phyloP scores from a whole-genome alignment of 1,140 invertebrate genomes.

The Drosophila oshimai region DNA sequence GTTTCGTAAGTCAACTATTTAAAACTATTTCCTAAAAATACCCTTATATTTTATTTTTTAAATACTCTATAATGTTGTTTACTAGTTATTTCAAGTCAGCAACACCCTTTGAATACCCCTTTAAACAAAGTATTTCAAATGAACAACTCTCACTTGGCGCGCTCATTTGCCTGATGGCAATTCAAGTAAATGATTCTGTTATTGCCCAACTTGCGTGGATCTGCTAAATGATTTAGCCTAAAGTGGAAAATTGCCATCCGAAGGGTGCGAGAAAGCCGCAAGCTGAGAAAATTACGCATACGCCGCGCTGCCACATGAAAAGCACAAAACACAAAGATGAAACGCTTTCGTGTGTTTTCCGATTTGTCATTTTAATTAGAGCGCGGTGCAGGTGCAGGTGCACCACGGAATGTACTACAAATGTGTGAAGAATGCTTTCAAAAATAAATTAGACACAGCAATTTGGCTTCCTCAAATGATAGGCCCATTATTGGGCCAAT shows the following conservation, averaged over 20 bases:
- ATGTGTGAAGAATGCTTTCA: not conserved
- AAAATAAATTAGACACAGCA: constrained; percentile 15
- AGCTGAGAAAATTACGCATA: constrained; percentile 42
- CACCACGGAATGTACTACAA: not conserved
- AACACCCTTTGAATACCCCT: too few species aligned
- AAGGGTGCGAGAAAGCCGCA: constrained; percentile 28
- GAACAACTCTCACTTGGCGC: not conserved
- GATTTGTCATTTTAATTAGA: constrained; percentile 57
- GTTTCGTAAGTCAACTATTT: too few species aligned
- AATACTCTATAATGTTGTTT: too few species aligned
- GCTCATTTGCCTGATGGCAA: too few species aligned
- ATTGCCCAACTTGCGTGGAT: constrained; percentile 11
- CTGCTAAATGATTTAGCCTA: not conserved
- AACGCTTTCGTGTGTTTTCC: constrained; percentile 23
- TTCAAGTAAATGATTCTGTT: constrained; percentile 42
- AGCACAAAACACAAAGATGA: constrained; percentile 10
- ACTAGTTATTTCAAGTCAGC: too few species aligned
- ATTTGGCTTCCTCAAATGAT: constrained; percentile 21
- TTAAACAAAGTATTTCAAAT: constrained; percentile 5
- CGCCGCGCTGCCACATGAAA: constrained; percentile 8
- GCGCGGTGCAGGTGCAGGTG: constrained; percentile 26
- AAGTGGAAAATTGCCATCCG: constrained; percentile 43
- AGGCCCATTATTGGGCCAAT: constrained; percentile 26
- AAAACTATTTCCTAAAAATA: too few species aligned
- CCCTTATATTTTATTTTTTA: too few species aligned